Percentiles rank a stretch among this genome's conserved stretches.
These are phyloP conservation scores for Ethmia dodecea DNA, from an alignment of 2,888 invertebrate species.

Conservation along the genomic window DNA sequence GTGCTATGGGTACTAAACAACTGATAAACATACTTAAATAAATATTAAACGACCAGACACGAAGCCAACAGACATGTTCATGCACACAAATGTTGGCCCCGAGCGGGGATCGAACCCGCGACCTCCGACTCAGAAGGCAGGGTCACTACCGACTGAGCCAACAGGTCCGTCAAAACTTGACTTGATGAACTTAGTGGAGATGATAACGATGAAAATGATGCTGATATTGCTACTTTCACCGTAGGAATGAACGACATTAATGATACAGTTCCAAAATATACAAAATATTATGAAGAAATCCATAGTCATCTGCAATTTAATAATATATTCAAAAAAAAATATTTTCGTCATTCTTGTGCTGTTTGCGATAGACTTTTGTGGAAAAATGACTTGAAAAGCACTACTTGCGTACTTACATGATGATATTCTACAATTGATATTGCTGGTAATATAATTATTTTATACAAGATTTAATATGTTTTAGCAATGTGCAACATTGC, in stretches of 20 bases:
- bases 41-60: too few relatives aligned
- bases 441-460: constrained; percentile 17
- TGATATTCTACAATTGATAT: constrained; percentile 21
- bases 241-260: constrained; percentile 1
- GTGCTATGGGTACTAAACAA: too few relatives aligned
- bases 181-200: neutral
- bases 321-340: neutral
- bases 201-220: constrained; percentile 2
- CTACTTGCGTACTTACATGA: constrained; percentile 22
- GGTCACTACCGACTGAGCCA: too few relatives aligned
- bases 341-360: constrained; percentile 22
- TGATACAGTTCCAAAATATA: neutral
- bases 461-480: constrained; percentile 17
- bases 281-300: neutral
- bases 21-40: too few relatives aligned
- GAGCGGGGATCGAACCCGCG: too few relatives aligned
- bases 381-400: constrained; percentile 19
- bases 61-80: too few relatives aligned
- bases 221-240: constrained; percentile 2
- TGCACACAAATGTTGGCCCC: too few relatives aligned
- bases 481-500: constrained; percentile 11
- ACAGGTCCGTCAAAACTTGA: too few relatives aligned
- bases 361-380: constrained; percentile 25
- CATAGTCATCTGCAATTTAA: neutral
- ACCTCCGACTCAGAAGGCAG: too few relatives aligned